A percentile compares a stretch with the other conserved stretches of the same genome.
phyloP scores from a whole-genome alignment of 2,888 invertebrate species.

The Amphiduros pacificus region DNA sequence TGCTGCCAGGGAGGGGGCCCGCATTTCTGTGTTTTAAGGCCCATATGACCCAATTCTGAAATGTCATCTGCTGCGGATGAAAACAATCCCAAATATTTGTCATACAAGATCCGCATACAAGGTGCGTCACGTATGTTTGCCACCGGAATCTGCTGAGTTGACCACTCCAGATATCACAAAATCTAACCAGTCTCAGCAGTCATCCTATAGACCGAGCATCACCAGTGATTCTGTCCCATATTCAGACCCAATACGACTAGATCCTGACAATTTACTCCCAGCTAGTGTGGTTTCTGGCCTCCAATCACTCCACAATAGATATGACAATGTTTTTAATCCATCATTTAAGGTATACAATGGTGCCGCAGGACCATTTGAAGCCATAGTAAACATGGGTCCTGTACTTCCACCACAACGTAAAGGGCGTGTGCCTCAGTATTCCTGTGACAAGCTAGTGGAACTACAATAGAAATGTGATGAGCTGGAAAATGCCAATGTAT shows the following conservation, averaged over 20 bases:
- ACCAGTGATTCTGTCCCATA: no score
- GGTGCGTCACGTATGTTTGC: no score
- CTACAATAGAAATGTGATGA: slow-evolving; percentile 19
- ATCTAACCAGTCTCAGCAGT: no score
- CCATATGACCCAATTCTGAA: no score
- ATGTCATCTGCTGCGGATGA: no score
- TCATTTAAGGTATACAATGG: slow-evolving; percentile 4
- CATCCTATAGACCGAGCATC: no score
- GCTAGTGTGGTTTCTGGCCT: neutral
- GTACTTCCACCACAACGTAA: slow-evolving; percentile 18
- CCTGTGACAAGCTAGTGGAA: slow-evolving; percentile 10
- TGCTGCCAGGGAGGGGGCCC: no score
- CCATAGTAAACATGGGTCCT: slow-evolving; percentile 8
- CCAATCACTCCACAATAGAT: neutral
- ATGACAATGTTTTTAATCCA: slow-evolving; percentile 6
- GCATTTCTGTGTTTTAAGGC: no score
- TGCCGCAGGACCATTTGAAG: neutral
- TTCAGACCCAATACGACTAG: slow-evolving; percentile 16
- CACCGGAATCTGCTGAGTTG: no score
- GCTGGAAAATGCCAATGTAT: slow-evolving; percentile 7
- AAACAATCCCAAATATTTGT: no score
- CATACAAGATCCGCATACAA: no score
- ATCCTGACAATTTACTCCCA: slow-evolving; percentile 23
- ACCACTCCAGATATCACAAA: no score
- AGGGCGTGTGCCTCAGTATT: slow-evolving; percentile 21